These are phyloP conservation scores for Babylonia areolata DNA, from an alignment of 1,140 invertebrate genomes.

Conservation along the genomic window DNA sequence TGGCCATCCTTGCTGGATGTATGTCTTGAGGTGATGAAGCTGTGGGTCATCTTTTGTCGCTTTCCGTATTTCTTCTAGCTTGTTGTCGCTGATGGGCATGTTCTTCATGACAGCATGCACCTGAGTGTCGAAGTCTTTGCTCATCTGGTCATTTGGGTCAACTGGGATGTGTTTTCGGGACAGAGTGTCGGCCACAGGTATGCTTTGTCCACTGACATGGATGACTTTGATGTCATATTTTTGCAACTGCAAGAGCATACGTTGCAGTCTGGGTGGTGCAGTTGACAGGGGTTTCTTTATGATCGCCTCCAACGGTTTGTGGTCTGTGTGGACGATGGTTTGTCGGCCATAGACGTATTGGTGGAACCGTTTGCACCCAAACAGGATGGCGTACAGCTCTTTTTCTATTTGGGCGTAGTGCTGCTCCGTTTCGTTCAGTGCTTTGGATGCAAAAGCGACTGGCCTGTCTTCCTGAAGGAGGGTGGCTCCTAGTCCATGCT, in stretches of 20 bases:
- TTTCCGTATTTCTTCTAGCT: constrained; percentile 17
- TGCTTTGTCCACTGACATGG: constrained; percentile 51
- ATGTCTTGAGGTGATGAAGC: neutral
- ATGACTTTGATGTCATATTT: constrained; percentile 58
- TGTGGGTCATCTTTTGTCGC: constrained; percentile 14
- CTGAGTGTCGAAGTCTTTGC: neutral
- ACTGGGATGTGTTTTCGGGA: constrained; percentile 25
- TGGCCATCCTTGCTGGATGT: constrained; percentile 33
- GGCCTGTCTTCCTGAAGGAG: constrained; percentile 75
- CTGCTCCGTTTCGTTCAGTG: constrained; percentile 71
- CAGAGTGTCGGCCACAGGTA: constrained; percentile 51
- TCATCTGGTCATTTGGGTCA: neutral
- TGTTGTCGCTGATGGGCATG: constrained; percentile 18
- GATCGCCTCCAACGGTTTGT: constrained; percentile 57
- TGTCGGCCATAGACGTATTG: constrained; percentile 73
- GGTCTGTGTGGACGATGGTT: constrained; percentile 62
- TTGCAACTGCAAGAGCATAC: constrained; percentile 52
- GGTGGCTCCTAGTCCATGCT: constrained; percentile 72
- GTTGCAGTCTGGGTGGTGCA: constrained; percentile 49
- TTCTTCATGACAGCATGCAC: neutral
- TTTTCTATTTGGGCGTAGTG: constrained; percentile 77
- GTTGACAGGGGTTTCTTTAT: constrained; percentile 45
- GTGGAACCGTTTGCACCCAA: constrained; percentile 77
- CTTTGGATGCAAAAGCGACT: constrained; percentile 75
- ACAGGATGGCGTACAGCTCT: constrained; percentile 78